Evolutionary conservation across 2,888 invertebrate genomes (phyloP), one percentile per base, ranked within the genome.

Genomic region (Diarsia rubi): DNA sequence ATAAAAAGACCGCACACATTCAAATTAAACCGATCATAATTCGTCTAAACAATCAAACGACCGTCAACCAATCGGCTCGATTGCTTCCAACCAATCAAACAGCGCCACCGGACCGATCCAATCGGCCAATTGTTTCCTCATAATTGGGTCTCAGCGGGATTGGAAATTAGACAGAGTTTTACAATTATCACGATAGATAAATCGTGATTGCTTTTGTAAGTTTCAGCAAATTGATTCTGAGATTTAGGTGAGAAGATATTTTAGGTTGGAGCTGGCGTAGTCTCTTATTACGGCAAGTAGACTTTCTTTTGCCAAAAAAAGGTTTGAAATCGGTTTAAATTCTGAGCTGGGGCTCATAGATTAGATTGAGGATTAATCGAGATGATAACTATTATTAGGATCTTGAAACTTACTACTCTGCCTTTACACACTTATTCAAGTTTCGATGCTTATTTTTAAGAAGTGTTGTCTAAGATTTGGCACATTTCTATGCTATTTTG

Each of bases 131-230:
- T 81, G 86, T 85, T 83, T 79, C 75, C 75, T 75, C 83, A 81
- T 87, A 87, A 87, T 86, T 87, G 86, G 72, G 66, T 77, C 75
- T 77, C 78, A 67, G 52, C 62, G 71, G 63, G 54, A 76, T 82
- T 75, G 62, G 75, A 76, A 87, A 81, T 81, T 76, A 78, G 78
- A 75, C 62, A 42, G 78, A 87, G 78, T 86, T 87, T 87, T 86
- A 83, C 87, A 87, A 85, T 85, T 78, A 86, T 83, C 73, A 12
- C 65, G 45, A 67, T 60, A 59, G 81, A 78, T 79, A 80, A 80
- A 75, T 73, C 54, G 24, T 80, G 78, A 85, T 87, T 81, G 83
- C 47, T 80, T 87, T 85, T 66, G 69, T 63, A 74, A 69, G 60
- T 78, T 83, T 71, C 69, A 54, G 59, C 21, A 60, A 73, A 79